Percentiles rank a stretch among this genome's conserved stretches.
Conservation (phyloP, 2,113 vertebrate species). For the Trochalopteron elliotii region DNA sequence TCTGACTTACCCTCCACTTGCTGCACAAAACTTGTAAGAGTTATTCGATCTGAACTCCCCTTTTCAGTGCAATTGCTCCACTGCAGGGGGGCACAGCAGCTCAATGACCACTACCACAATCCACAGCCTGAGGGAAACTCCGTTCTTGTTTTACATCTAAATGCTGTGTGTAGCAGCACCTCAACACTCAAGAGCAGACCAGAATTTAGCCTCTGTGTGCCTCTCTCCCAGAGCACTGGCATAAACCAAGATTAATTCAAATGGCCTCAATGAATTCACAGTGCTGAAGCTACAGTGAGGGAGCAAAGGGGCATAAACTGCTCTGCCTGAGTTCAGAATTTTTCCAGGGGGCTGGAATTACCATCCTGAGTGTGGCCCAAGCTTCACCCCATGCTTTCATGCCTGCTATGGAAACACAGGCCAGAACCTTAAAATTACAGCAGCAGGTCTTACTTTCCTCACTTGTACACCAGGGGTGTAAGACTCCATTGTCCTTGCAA, state of each 20-base stretch:
- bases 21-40: background rate
- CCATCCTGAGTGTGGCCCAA: background rate
- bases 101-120: too few species aligned
- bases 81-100: background rate
- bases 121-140: background rate
- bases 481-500: background rate
- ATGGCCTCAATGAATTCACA: background rate
- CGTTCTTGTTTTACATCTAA: background rate
- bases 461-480: background rate
- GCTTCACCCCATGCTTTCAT: background rate
- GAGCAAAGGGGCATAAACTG: background rate
- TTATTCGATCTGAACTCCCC: background rate
- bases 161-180: rapidly evolving
- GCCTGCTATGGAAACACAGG: background rate
- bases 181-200: background rate
- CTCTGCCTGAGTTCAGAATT: background rate
- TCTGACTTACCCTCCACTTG: background rate
- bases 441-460: background rate
- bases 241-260: background rate
- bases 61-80: background rate
- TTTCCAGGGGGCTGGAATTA: background rate
- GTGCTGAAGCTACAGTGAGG: background rate
- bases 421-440: background rate
- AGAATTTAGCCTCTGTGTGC: background rate
- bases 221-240: background rate